phyloP scores from a whole-genome alignment of 2,113 vertebrate species.

The Emydura subglobosa region DNA sequence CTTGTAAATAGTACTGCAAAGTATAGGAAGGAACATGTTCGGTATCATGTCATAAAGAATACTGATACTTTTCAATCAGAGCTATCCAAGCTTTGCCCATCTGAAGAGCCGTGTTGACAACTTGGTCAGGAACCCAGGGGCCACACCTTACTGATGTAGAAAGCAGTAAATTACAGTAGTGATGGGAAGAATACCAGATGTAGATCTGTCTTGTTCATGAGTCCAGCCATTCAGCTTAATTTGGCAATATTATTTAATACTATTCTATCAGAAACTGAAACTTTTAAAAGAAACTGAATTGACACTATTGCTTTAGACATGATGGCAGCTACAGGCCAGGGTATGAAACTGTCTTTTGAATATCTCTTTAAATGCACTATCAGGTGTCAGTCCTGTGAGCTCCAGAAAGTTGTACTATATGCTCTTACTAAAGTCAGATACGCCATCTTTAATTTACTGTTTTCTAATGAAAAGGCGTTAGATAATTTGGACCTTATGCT shows the following conservation, averaged over 20 bases:
- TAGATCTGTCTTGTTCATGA: rapidly evolving
- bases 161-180: background rate
- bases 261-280: background rate
- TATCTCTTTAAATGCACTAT: background rate
- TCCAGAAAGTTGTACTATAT: background rate
- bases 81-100: background rate
- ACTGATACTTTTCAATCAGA: background rate
- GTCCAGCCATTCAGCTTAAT: background rate
- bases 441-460: background rate
- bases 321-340: background rate
- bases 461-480: background rate
- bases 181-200: background rate
- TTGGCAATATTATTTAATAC: background rate
- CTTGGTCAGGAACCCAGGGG: background rate
- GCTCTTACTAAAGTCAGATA: background rate
- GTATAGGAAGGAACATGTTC: background rate
- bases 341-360: background rate
- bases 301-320: rapidly evolving
- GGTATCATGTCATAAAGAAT: background rate
- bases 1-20: background rate
- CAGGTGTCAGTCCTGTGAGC: background rate
- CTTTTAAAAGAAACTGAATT: background rate
- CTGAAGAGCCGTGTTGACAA: background rate
- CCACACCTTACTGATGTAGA: background rate
- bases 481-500: background rate